Base-by-base conservation (phyloP, 1,140 invertebrate genomes). In the Drosophila pseudoobscura region DNA sequence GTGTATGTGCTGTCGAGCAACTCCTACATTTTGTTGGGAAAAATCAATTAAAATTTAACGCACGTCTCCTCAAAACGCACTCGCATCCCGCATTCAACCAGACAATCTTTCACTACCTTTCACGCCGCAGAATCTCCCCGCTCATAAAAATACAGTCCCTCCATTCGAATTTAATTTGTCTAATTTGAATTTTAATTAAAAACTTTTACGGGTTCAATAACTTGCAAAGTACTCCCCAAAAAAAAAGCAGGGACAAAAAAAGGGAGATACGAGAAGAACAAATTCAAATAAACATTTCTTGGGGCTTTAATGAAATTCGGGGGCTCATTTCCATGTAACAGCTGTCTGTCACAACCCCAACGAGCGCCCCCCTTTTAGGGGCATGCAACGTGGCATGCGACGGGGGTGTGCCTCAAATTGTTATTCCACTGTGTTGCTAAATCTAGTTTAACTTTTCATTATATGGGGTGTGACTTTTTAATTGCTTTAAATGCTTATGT, bases 41-140 rank as follows among this genome's bases (percentile, higher is more conserved):
- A 87, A 87, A 87, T 87, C 82, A 87, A 87, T 85, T 88, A 87
- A 85, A 82, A 87, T 85, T 87, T 87, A 87, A 87, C 69, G 49
- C 82, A 82, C 82, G 78, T 82, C 57, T 62, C 60, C 55, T 50
- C 17, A 6, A 17, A 49, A 62, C 61, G 54, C 65, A 72, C 60
- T 70, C 45, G 49, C 47, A 45, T 59, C 43, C 45, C 50, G 13
- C 8, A 63, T 65, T 45, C 50, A 35, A 17, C 44, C 35, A 39
- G 35, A 39, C 35, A 39, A 1, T 20, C 17, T 17, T 17, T 17
- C 17, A 2, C 20, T 20, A 20, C 35, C 35, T 39, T 39, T 39
- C 35, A 13, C 3, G 9, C 26, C 26, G 15, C 44, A 41, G 44
- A 39, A 59, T 47, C 46, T 56, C 29, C 43, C 1, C 31, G 9